Evolutionary conservation across 2,113 vertebrate species (phyloP), one percentile per base, ranked within the genome.

Genomic region (Erpornis zantholeuca): DNA sequence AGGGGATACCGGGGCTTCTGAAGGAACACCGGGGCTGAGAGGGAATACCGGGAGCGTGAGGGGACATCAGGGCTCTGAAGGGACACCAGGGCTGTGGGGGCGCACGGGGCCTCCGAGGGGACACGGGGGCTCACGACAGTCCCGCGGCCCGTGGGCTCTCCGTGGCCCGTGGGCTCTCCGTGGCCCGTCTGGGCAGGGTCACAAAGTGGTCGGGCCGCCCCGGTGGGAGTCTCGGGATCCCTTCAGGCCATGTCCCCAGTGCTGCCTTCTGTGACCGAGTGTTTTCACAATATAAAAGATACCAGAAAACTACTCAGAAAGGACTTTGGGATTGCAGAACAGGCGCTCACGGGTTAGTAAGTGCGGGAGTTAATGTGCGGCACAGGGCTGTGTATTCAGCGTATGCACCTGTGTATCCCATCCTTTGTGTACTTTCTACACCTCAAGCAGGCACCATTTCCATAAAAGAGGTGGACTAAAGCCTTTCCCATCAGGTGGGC

Each of bases 351-450:
- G 4, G 12, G 11, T 21, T 40, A 17, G 28, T 4, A 59, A 50
- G n/a, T 6, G 63, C 19, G 11, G 9, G 19, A 64, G 52, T 73
- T 50, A 23, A 36, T 19, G 11, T 7, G 36, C 7, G 4, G 8
- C 11, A 2, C 1, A 2, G 22, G 28, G 45, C 45, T 3, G 36
- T 1, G 22, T 20, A n/a, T 50, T 42, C 56, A 61, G 2, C 2
- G 0, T 13, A 9, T 18, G 40, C 25, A 13, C 15, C 50, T 33
- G 19, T 6, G 3, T 40, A 3, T 24, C 7, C 18, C 35, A 5
- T 24, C 21, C 21, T 15, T 27, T 6, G 4, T 1, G 10, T 11
- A 2, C 10, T 0, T 15, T 7, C 47, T 16, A 4, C 2, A 2
- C n/a, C 38, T 23, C 27, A 21, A 7, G 21, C 16, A 6, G 2